These are phyloP conservation scores for Agrilus mali DNA, from an alignment of 2,888 invertebrate species.

Conservation along the genomic window DNA sequence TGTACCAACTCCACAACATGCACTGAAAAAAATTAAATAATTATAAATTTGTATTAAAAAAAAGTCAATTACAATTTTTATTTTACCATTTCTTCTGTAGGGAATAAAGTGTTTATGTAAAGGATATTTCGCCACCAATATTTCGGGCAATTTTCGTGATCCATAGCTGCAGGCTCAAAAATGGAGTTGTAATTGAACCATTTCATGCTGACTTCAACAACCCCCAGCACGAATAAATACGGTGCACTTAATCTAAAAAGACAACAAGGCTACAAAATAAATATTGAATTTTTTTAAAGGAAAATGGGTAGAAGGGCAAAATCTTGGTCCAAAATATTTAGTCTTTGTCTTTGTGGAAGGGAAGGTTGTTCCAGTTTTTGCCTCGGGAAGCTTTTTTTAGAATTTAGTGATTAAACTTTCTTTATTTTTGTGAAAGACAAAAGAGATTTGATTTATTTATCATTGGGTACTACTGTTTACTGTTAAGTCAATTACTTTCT, in stretches of 20 bases:
- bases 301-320: no score
- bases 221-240: conserved; percentile 70
- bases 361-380: no score
- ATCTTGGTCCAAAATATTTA: no score
- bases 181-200: conserved; percentile 73
- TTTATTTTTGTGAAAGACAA: no score
- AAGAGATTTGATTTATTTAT: background rate
- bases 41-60: background rate
- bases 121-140: conserved; percentile 84
- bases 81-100: conserved; percentile 71
- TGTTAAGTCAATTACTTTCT: background rate
- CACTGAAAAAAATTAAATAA: conserved; percentile 43
- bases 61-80: background rate
- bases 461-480: no score
- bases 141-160: conserved; percentile 69
- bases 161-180: conserved; percentile 71
- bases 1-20: conserved; percentile 87
- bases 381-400: no score
- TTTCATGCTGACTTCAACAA: conserved; percentile 76
- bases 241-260: conserved; percentile 59
- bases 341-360: no score
- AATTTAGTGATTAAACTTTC: no score
- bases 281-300: no score
- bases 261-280: background rate
- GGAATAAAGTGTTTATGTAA: conserved; percentile 76